These are phyloP conservation scores for Eupithecia dodoneata DNA, from an alignment of 2,888 invertebrate genomes.

Conservation along the genomic window DNA sequence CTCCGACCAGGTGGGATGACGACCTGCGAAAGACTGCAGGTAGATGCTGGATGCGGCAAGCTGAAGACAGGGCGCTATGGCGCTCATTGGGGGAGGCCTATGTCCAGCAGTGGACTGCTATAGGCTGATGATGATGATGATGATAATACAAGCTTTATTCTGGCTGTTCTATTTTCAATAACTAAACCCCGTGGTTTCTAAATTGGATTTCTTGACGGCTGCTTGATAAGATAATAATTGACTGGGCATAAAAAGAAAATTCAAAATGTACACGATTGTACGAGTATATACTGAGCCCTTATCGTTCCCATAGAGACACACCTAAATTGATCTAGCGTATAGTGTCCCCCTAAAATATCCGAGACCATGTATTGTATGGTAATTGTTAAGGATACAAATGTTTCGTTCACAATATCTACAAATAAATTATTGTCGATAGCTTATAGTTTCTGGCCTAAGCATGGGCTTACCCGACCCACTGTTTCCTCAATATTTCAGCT, in stretches of 20 bases:
- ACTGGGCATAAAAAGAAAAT: background rate
- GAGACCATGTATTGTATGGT: conserved; percentile 7
- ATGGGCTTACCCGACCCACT: conserved; percentile 33
- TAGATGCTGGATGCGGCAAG: too few relatives aligned
- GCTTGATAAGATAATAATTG: background rate
- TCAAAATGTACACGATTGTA: background rate
- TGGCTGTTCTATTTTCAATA: background rate
- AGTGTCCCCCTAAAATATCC: background rate
- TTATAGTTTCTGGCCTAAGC: conserved; percentile 34
- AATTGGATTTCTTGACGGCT: background rate
- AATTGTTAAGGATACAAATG: conserved; percentile 20
- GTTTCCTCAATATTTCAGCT: conserved; percentile 39
- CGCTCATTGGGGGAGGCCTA: too few relatives aligned
- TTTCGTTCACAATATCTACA: conserved; percentile 30
- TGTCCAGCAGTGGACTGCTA: too few relatives aligned
- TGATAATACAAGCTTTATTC: too few relatives aligned
- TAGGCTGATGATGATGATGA: too few relatives aligned
- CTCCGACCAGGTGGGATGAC: too few relatives aligned
- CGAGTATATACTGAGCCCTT: background rate
- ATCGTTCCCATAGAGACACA: background rate
- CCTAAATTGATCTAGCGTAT: background rate
- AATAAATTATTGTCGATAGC: conserved; percentile 34
- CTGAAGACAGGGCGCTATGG: too few relatives aligned
- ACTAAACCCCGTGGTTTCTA: background rate
- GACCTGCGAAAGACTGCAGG: too few relatives aligned